Evolutionary conservation across 1,140 invertebrate species (phyloP).

Genomic region (Drosophila azteca): DNA sequence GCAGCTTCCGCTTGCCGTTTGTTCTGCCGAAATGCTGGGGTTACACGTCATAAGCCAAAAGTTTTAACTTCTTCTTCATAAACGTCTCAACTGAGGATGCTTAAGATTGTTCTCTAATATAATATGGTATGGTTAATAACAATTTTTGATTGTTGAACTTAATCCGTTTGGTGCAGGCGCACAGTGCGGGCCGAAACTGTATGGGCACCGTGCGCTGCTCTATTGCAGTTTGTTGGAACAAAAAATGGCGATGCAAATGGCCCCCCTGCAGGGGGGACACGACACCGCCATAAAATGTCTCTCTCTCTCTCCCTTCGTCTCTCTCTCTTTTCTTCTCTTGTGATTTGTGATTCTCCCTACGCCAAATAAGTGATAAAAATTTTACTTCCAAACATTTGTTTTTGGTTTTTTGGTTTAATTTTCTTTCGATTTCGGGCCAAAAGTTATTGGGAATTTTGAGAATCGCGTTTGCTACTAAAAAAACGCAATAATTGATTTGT

Average conservation of each 20-base stretch:
- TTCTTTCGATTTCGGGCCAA: constrained; percentile 37
- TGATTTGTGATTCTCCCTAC: constrained; percentile 49
- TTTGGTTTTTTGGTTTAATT: constrained; percentile 28
- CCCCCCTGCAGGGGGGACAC: neutral
- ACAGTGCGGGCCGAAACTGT: constrained; percentile 67
- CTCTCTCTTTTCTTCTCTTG: constrained; percentile 33
- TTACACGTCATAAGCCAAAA: constrained; percentile 75
- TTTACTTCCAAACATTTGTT: constrained; percentile 60
- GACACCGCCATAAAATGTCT: constrained; percentile 34
- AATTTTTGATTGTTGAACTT: constrained; percentile 49
- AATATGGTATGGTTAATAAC: constrained; percentile 35
- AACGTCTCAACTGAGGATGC: constrained; percentile 65
- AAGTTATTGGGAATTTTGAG: constrained; percentile 67
- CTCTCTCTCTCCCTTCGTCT: constrained; percentile 5
- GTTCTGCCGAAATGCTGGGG: constrained; percentile 49
- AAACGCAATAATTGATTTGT: constrained; percentile 70
- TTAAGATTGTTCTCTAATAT: constrained; percentile 50
- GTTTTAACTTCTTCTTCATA: constrained; percentile 63
- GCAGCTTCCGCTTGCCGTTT: constrained; percentile 21
- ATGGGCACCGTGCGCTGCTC: constrained; percentile 49
- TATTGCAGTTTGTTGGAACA: constrained; percentile 76
- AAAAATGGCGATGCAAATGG: constrained; percentile 37
- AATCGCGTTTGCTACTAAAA: constrained; percentile 82
- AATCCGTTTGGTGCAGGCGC: constrained; percentile 53
- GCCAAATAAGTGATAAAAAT: constrained; percentile 84